Conservation (phyloP, 2,797 vertebrate genomes). For the Orestias chungarensis region DNA sequence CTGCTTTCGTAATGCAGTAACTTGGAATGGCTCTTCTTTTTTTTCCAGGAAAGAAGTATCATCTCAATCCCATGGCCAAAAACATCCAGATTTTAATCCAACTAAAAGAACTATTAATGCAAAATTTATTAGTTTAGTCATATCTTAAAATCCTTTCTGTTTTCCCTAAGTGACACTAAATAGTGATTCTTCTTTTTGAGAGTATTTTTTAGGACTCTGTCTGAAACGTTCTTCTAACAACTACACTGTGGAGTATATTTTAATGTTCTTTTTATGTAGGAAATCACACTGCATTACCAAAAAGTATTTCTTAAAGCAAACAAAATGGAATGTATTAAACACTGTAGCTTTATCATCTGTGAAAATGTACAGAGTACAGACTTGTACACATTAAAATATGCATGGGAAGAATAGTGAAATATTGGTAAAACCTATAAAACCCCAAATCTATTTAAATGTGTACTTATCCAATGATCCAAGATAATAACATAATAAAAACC, state of each 20-base stretch:
- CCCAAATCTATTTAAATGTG: conserved; percentile 37
- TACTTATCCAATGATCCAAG: conserved; percentile 51
- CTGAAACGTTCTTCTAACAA: no score
- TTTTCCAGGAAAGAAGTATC: neutral
- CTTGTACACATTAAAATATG: neutral
- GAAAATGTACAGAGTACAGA: neutral
- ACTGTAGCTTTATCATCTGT: neutral
- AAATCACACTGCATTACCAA: neutral
- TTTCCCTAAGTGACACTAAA: no score
- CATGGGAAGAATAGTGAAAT: neutral
- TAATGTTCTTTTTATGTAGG: neutral
- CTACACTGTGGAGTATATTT: no score
- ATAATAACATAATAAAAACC: conserved; percentile 46
- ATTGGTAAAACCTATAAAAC: neutral
- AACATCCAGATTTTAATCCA: neutral
- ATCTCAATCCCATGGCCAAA: neutral
- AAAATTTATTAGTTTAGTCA: no score
- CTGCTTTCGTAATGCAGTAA: neutral
- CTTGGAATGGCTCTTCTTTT: neutral
- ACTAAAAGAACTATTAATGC: neutral
- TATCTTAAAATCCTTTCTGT: no score
- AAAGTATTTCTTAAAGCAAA: neutral
- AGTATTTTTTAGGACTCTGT: no score
- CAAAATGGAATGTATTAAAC: no score
- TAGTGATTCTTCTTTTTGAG: no score